Evolutionary conservation across 2,797 vertebrate genomes (phyloP).

Genomic region (Eptatretus atami): DNA sequence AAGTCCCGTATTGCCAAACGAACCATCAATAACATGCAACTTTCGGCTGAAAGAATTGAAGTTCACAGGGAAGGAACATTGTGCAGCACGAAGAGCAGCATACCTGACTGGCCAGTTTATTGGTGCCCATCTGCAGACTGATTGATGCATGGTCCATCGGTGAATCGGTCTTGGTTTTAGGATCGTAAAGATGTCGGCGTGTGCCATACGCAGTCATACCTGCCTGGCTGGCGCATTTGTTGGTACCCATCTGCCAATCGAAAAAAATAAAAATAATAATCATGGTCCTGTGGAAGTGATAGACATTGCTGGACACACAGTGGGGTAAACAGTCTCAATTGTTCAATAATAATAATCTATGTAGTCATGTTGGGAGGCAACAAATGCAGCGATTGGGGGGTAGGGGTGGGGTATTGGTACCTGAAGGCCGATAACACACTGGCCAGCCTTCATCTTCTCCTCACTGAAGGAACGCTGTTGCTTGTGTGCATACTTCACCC

Average conservation of each 20-base stretch:
- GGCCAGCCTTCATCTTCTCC: constrained; percentile 45
- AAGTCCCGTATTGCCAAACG: too few relatives aligned
- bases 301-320: neutral
- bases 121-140: constrained; percentile 85
- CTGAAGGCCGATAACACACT: constrained; percentile 58
- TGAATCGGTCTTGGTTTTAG: constrained; percentile 41
- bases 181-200: constrained; percentile 54
- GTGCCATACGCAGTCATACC: constrained; percentile 85
- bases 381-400: neutral
- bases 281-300: neutral
- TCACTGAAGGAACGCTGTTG: constrained; percentile 48
- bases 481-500: constrained; percentile 58
- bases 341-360: neutral
- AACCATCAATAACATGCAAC: too few relatives aligned
- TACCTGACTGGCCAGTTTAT: constrained; percentile 79
- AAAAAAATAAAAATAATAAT: neutral
- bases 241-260: constrained; percentile 52
- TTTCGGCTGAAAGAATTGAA: too few relatives aligned
- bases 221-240: constrained; percentile 76
- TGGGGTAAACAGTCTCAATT: neutral
- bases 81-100: constrained; percentile 3
- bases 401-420: constrained; percentile 12
- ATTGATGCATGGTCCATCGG: constrained; percentile 65
- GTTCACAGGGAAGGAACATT: too few relatives aligned
- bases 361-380: neutral